A percentile compares a stretch with the other conserved stretches of the same genome.
phyloP scores from a whole-genome alignment of 2,113 vertebrate species.

The Xiphophorus maculatus region DNA sequence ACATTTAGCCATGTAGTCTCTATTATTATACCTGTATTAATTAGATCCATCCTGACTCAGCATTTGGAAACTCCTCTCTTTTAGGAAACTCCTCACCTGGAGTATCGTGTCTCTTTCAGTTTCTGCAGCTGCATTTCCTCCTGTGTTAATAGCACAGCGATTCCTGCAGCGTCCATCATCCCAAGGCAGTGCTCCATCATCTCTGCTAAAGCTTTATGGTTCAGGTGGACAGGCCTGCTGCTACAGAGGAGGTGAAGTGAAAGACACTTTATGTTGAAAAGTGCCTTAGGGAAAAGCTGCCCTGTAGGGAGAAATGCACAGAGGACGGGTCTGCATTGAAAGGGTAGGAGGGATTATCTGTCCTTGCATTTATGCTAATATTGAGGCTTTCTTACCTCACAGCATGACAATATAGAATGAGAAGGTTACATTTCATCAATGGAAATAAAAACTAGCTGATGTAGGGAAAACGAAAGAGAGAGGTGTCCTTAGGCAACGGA shows the following conservation, averaged over 20 bases:
- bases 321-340: constrained; percentile 15
- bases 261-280: constrained; percentile 54
- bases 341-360: constrained; percentile 45
- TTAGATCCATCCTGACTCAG: constrained; percentile 46
- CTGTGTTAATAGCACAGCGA: constrained; percentile 45
- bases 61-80: constrained; percentile 14
- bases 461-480: constrained; percentile 29
- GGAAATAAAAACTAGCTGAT: constrained; percentile 13
- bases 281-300: constrained; percentile 17
- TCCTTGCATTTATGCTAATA: constrained; percentile 64
- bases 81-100: not conserved
- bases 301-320: constrained; percentile 6
- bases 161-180: constrained; percentile 43
- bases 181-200: constrained; percentile 48
- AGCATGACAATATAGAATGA: constrained; percentile 10
- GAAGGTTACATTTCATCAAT: constrained; percentile 27
- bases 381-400: constrained; percentile 32
- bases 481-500: constrained; percentile 19
- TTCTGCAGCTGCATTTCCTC: constrained; percentile 16
- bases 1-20: constrained; percentile 36
- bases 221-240: constrained; percentile 40
- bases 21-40: constrained; percentile 51
- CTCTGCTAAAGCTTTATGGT: constrained; percentile 63
- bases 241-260: constrained; percentile 69
- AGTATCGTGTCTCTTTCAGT: not conserved